Base-by-base conservation (phyloP, 2,113 vertebrate genomes). In the Halcyon senegalensis region DNA sequence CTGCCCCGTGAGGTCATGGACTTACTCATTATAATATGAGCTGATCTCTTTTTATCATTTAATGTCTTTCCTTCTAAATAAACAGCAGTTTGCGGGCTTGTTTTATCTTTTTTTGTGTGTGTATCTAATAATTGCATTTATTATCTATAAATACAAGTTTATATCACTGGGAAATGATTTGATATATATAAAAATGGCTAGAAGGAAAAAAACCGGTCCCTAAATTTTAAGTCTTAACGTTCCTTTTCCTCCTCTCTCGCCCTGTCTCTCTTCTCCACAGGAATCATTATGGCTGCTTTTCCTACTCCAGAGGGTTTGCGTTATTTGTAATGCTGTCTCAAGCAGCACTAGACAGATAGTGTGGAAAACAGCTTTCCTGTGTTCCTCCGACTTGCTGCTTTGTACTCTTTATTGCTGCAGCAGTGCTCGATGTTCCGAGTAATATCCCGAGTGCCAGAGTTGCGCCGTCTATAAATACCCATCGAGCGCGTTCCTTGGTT, bases 401-500 rank as follows among this genome's bases (percentile, higher is more conserved):
- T 50, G 41, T 9, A 2, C 33, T 31, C 23, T 30, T 64, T 17
- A 16, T 72, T 44, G 58, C 58, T 55, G 67, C 50, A 41, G 43
- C 25, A 8, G 48, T 50, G 62, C 78, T 41, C 56, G 80, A 56
- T 39, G 76, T 63, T 20, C 46, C 0, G 0, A 48, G 43, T 55
- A 55, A 30, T 16, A 39, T 35, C 56, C 41, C 17, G 2, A 63
- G 17, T 13, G 39, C 60, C 2, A 0, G 56, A n/a, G 15, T 20
- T 51, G 16, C 5, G 2, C 33, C 0, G 2, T 11, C 41, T 58
- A 0, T 39, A 43, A 67, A 28, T 35, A 9, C n/a, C 30, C 37
- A 20, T 46, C 2, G 19, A 64, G 41, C 0, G 0, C 6, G 1
- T 27, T 48, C 25, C 6, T 4, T 23, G 17, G 41, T 14, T 51